Evolutionary conservation across 2,888 invertebrate species (phyloP).

Genomic region (Nymphalis polychloros): DNA sequence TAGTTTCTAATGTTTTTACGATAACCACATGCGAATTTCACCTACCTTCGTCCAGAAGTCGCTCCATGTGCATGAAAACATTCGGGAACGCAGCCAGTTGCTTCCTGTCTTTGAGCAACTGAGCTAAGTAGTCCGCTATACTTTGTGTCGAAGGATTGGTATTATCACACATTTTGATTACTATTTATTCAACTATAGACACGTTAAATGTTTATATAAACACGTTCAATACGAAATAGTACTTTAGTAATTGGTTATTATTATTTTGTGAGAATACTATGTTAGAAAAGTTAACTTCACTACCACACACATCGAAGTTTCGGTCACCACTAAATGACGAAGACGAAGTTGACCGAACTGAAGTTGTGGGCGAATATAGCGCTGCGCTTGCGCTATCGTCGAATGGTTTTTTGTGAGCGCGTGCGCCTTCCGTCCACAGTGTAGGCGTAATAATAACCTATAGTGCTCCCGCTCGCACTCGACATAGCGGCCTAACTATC

Average conservation of each 20-base stretch:
- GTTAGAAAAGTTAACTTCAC: slow-evolving; percentile 81
- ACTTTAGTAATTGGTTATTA: slow-evolving; percentile 78
- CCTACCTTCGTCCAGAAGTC: slow-evolving; percentile 99
- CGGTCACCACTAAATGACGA: slow-evolving; percentile 80
- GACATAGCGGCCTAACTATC: slow-evolving; percentile 38
- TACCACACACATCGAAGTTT: slow-evolving; percentile 80
- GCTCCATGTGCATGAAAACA: slow-evolving; percentile 99
- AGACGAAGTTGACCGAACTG: slow-evolving; percentile 79
- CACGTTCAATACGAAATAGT: slow-evolving; percentile 73
- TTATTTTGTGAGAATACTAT: slow-evolving; percentile 76
- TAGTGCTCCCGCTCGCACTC: slow-evolving; percentile 62
- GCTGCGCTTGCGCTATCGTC: slow-evolving; percentile 76
- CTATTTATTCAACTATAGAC: slow-evolving; percentile 67
- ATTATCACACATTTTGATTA: slow-evolving; percentile 81
- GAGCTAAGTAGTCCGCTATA: slow-evolving; percentile 99
- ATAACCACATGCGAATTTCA: slow-evolving; percentile 58
- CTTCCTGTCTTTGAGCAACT: slow-evolving; percentile 99
- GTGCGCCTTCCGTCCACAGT: slow-evolving; percentile 73
- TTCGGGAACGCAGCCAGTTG: slow-evolving; percentile 99
- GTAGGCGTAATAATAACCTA: slow-evolving; percentile 76
- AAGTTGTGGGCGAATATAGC: slow-evolving; percentile 80
- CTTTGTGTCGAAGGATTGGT: slow-evolving; percentile 92
- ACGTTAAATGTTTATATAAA: slow-evolving; percentile 73
- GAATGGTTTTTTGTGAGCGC: slow-evolving; percentile 77
- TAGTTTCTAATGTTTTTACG: slow-evolving; percentile 53